phyloP scores from a whole-genome alignment of 2,113 vertebrate genomes.

The Tauraco erythrolophus region DNA sequence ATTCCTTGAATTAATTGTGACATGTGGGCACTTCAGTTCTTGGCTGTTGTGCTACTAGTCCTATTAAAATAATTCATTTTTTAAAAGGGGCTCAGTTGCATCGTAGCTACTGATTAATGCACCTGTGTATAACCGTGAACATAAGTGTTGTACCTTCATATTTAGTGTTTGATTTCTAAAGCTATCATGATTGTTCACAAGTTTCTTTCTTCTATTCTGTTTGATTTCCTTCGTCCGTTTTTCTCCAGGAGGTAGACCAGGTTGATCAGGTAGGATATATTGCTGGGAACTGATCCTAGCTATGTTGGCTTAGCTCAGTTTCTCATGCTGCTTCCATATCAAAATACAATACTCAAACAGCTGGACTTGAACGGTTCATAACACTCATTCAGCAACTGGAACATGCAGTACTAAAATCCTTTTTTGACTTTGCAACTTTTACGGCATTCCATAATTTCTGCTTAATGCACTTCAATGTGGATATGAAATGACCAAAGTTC shows the following conservation, averaged over 20 bases:
- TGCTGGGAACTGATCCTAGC: conserved; percentile 82
- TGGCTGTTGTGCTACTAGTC: neutral
- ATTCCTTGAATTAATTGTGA: neutral
- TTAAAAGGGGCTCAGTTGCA: conserved; percentile 7
- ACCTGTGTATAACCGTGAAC: conserved; percentile 48
- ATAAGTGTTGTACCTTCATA: conserved; percentile 71
- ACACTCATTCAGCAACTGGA: conserved; percentile 90
- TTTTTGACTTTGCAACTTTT: conserved; percentile 80
- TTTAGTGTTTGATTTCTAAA: conserved; percentile 78
- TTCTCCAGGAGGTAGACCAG: conserved; percentile 98
- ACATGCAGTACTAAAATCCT: conserved; percentile 92
- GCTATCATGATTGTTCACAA: conserved; percentile 93
- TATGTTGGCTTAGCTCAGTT: conserved; percentile 87
- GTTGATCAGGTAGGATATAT: conserved; percentile 98
- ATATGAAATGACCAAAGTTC: conserved; percentile 85
- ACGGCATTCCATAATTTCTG: conserved; percentile 87
- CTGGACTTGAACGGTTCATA: conserved; percentile 89
- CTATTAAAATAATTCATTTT: neutral
- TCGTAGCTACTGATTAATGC: neutral
- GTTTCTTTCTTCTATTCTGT: conserved; percentile 98
- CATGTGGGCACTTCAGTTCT: neutral
- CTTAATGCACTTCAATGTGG: conserved; percentile 89
- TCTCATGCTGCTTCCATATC: conserved; percentile 92
- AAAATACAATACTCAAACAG: conserved; percentile 84
- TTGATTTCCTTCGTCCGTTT: conserved; percentile 87